A percentile compares a stretch with the other conserved stretches of the same genome.
These are phyloP conservation scores for Ernsta delagoae DNA, from an alignment of 2,888 invertebrate species.

Conservation along the genomic window DNA sequence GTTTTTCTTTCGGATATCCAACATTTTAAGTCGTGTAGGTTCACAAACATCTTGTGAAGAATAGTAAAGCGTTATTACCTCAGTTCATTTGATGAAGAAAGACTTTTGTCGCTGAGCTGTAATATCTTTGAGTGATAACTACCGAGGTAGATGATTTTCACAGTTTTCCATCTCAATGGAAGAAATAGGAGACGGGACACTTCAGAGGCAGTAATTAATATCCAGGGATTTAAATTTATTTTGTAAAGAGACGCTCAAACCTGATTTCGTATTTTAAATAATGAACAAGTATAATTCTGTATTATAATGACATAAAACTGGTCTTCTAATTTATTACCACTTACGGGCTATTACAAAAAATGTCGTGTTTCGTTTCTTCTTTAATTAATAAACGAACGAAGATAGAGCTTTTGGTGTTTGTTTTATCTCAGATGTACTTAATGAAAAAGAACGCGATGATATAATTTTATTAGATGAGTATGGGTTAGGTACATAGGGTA, in stretches of 20 bases:
- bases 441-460: not conserved
- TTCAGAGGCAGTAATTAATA: not conserved
- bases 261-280: not conserved
- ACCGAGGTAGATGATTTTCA: not conserved
- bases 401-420: not conserved
- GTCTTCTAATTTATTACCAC: not conserved
- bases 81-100: no score
- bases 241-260: not conserved
- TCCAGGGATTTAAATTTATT: not conserved
- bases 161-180: not conserved
- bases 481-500: no score
- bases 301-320: not conserved
- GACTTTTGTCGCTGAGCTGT: no score
- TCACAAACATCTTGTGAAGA: no score
- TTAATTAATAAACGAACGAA: slow-evolving; percentile 4
- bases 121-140: not conserved
- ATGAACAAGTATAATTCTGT: not conserved
- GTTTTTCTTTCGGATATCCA: no score
- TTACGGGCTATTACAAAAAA: not conserved
- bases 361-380: not conserved
- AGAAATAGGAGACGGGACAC: not conserved
- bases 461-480: no score
- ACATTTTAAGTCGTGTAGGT: no score
- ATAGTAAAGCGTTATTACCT: no score
- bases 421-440: not conserved